Evolutionary conservation across 2,888 invertebrate genomes (phyloP).

Genomic region (Elmis aenea): DNA sequence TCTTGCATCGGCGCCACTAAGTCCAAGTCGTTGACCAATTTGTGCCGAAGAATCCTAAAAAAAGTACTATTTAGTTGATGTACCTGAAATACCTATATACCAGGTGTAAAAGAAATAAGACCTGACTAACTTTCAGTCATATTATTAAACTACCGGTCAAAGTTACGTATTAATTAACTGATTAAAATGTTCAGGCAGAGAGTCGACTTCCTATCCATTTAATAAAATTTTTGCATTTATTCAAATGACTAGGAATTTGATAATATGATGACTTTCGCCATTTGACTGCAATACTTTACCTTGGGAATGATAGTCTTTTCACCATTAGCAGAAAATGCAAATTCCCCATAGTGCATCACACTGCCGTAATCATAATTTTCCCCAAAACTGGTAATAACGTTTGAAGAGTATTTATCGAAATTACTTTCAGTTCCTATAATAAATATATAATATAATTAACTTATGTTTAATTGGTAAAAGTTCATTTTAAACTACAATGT

Average conservation of each 20-base stretch:
- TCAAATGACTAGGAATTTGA: too few relatives aligned
- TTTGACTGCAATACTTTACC: slow-evolving; percentile 37
- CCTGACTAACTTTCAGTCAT: too few relatives aligned
- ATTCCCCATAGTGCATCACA: slow-evolving; percentile 67
- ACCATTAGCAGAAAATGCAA: slow-evolving; percentile 64
- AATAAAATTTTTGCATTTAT: too few relatives aligned
- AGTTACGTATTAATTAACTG: too few relatives aligned
- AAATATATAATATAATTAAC: too few relatives aligned
- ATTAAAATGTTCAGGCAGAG: too few relatives aligned
- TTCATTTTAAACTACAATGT: too few relatives aligned
- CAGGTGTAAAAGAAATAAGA: too few relatives aligned
- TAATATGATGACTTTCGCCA: too few relatives aligned
- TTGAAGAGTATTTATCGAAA: slow-evolving; percentile 63
- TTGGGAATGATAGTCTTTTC: slow-evolving; percentile 60
- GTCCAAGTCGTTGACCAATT: slow-evolving; percentile 55
- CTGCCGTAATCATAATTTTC: slow-evolving; percentile 66
- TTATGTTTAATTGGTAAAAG: too few relatives aligned
- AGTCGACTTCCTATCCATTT: too few relatives aligned
- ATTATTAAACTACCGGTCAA: too few relatives aligned
- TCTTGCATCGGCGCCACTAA: slow-evolving; percentile 54
- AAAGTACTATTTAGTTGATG: background rate
- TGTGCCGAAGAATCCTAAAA: slow-evolving; percentile 45
- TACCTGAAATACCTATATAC: background rate
- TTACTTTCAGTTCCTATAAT: slow-evolving; percentile 52
- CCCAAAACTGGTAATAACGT: slow-evolving; percentile 60